Evolutionary conservation across 2,888 invertebrate genomes (phyloP), one percentile per base, ranked within the genome.

Genomic region (Venusia cambrica): DNA sequence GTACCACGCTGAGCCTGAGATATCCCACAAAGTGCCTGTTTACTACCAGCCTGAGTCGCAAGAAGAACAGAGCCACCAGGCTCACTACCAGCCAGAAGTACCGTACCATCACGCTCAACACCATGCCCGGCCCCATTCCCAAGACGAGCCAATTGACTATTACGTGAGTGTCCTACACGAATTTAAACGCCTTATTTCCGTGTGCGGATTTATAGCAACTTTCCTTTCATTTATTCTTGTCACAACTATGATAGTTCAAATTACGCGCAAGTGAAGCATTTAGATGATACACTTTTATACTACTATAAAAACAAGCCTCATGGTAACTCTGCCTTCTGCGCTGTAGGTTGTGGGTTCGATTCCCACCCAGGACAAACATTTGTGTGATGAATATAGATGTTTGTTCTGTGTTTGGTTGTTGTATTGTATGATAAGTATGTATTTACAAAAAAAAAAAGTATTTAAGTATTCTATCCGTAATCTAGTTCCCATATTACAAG

Each of bases 71-170:
- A 24, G 19, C 16, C 32, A 32, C 5, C 29, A 34, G 11, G 10
- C 6, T 1, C 29, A 30, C 5, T 35, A 34, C 26, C 39, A 31
- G 8, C 20, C 38, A 3, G 38, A 38, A 13, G 30, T 38, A 24
- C 34, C 5, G 33, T 36, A 14, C 27, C 45, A 35, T 33, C 42
- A 35, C 24, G 30, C 26, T 26, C 31, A 29, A 10, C 7, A 18
- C 12, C 6, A 37, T 13, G 24, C 40, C 17, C 8, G 13, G 3
- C 22, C 38, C 14, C 38, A 38, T 39, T 67, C 72, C 7, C 72
- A 79, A 53, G 80, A 83, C 20, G 78, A 84, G 48, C 75, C 73
- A 14, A 57, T 87, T 6, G 85, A 87, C 60, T 87, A 83, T 79
- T 85, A 84, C 60, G 85, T 87, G 73, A 85, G 84, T 58, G 39